Conservation (phyloP, 1,140 invertebrate species). For the Leptonema lineaticorne region DNA sequence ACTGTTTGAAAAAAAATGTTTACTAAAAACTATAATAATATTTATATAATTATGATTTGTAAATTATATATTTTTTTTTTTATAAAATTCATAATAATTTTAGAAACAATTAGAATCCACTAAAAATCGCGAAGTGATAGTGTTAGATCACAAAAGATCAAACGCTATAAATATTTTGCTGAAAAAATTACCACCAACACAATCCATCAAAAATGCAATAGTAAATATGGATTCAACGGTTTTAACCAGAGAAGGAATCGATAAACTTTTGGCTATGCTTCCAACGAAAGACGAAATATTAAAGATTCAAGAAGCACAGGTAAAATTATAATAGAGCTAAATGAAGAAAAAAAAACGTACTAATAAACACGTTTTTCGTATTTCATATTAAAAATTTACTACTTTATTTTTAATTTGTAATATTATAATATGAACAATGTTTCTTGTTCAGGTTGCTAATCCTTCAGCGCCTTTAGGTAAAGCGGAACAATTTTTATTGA, state of each 20-base stretch:
- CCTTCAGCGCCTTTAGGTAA: constrained; percentile 94
- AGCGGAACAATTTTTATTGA: constrained; percentile 97
- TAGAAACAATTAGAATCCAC: constrained; percentile 91
- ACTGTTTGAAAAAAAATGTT: no score
- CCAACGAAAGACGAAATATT: constrained; percentile 95
- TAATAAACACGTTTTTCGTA: no score
- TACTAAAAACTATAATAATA: no score
- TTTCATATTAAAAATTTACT: no score
- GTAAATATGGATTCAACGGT: constrained; percentile 99
- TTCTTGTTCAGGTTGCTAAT: constrained; percentile 70
- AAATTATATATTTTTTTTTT: background rate
- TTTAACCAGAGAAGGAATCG: constrained; percentile 97
- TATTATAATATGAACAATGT: background rate
- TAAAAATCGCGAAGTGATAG: constrained; percentile 94
- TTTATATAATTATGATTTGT: background rate
- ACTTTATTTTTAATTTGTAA: background rate
- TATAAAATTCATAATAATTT: background rate
- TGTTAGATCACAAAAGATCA: constrained; percentile 95
- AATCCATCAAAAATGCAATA: constrained; percentile 97
- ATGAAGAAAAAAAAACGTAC: no score
- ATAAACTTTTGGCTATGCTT: constrained; percentile 97
- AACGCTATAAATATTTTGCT: constrained; percentile 99
- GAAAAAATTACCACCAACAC: constrained; percentile 95
- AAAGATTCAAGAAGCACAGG: constrained; percentile 94
- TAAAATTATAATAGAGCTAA: no score